Percentiles rank a stretch among this genome's conserved stretches.
Conservation (phyloP, 2,113 vertebrate genomes). For the Pyrgilauda ruficollis region DNA sequence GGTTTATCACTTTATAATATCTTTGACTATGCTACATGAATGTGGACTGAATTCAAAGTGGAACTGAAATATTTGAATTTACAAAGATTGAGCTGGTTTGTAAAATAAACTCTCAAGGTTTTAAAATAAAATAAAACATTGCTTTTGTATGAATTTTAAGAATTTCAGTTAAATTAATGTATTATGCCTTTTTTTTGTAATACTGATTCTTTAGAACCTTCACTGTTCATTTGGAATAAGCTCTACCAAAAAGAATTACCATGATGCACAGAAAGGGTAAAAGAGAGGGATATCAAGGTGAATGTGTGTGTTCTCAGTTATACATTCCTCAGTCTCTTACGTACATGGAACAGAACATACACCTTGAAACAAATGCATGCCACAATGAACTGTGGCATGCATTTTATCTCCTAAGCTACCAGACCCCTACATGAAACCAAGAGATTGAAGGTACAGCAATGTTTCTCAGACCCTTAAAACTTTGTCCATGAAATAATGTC, state of each 20-base stretch:
- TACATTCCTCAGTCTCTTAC: not conserved
- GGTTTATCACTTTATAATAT: not conserved
- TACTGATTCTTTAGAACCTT: not conserved
- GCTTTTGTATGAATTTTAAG: not conserved
- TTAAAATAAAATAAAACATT: not conserved
- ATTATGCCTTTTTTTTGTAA: not conserved
- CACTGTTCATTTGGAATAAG: not conserved
- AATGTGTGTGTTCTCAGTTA: not conserved
- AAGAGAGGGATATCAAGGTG: not conserved
- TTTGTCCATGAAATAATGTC: not conserved
- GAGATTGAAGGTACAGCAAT: not conserved
- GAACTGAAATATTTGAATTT: not conserved
- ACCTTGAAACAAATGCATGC: not conserved
- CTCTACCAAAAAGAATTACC: not conserved
- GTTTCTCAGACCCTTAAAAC: not conserved
- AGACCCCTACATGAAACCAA: not conserved
- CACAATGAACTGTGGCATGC: not conserved
- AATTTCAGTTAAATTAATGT: not conserved
- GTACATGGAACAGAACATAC: not conserved
- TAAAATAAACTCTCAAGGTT: not conserved
- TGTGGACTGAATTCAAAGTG: not conserved
- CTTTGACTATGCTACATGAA: not conserved
- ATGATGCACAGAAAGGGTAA: not conserved
- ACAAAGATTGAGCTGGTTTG: not conserved
- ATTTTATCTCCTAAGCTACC: not conserved